Percentiles rank a stretch among this genome's conserved stretches.
Evolutionary conservation across 1,140 invertebrate species (phyloP).

Genomic region (Probaryconus sp.): DNA sequence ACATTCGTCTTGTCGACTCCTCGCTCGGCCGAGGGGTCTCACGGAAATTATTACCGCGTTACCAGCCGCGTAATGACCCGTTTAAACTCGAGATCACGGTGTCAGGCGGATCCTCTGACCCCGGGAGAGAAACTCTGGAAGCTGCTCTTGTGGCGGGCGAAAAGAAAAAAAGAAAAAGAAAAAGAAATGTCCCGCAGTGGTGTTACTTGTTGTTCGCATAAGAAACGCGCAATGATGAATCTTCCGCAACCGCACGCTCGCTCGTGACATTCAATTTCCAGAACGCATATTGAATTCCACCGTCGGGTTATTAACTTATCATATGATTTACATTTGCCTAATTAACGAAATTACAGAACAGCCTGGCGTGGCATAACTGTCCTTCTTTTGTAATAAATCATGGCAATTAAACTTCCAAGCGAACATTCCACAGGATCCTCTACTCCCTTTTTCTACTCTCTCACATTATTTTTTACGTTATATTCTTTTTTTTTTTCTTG

Average conservation of each 20-base stretch:
- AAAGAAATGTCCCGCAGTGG: slow-evolving; percentile 57
- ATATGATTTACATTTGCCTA: slow-evolving; percentile 25
- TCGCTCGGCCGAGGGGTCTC: slow-evolving; percentile 63
- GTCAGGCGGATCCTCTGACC: slow-evolving; percentile 61
- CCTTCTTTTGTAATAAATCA: slow-evolving; percentile 14
- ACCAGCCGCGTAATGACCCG: slow-evolving; percentile 66
- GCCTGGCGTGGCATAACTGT: slow-evolving; percentile 9
- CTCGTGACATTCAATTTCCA: slow-evolving; percentile 45
- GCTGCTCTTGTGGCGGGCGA: too few relatives aligned
- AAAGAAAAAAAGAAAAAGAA: too few relatives aligned
- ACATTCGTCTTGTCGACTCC: slow-evolving; percentile 62
- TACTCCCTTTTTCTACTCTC: too few relatives aligned
- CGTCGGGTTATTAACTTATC: slow-evolving; percentile 26
- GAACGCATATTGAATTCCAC: slow-evolving; percentile 24
- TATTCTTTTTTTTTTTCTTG: too few relatives aligned
- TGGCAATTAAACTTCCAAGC: slow-evolving; percentile 15
- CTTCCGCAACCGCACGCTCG: neutral
- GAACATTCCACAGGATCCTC: too few relatives aligned
- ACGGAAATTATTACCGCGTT: slow-evolving; percentile 69
- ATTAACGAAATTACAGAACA: slow-evolving; percentile 32
- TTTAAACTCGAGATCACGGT: slow-evolving; percentile 63
- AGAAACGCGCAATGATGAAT: slow-evolving; percentile 39
- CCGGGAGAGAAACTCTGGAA: slow-evolving; percentile 64
- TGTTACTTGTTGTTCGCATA: slow-evolving; percentile 31
- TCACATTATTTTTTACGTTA: too few relatives aligned